Evolutionary conservation across 1,140 invertebrate species (phyloP).

Genomic region (Episyrphus balteatus): DNA sequence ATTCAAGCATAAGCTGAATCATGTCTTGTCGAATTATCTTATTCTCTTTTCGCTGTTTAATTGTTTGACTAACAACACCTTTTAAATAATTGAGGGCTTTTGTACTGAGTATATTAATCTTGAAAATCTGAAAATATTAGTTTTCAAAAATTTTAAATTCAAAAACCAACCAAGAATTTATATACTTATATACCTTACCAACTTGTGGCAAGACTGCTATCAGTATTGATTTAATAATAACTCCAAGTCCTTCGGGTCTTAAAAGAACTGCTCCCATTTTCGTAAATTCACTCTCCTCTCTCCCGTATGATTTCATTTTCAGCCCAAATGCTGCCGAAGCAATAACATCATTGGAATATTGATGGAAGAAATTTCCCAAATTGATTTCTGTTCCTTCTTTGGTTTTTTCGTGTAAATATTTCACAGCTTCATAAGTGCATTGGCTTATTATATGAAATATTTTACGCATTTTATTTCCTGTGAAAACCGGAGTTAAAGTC

Average conservation of each 20-base stretch:
- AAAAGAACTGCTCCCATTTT: no score
- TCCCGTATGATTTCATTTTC: constrained; percentile 38
- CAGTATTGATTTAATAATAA: no score
- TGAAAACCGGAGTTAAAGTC: constrained; percentile 40
- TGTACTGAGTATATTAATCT: constrained; percentile 13
- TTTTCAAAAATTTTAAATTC: no score
- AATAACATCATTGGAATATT: constrained; percentile 43
- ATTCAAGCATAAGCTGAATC: constrained; percentile 39
- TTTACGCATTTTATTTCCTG: constrained; percentile 37
- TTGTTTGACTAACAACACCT: constrained; percentile 23
- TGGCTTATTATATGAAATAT: constrained; percentile 34
- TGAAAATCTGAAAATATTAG: constrained; percentile 10
- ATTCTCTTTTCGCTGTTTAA: constrained; percentile 25
- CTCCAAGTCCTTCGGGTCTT: no score
- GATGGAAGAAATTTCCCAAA: constrained; percentile 38
- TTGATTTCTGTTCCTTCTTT: constrained; percentile 30
- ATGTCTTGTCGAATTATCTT: constrained; percentile 36
- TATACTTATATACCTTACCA: no score
- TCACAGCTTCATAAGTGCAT: constrained; percentile 12
- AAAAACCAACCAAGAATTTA: no score
- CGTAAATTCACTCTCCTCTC: constrained; percentile 40
- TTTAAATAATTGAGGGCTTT: constrained; percentile 25
- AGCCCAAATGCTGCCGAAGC: constrained; percentile 43
- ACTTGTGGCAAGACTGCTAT: no score
- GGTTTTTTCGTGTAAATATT: constrained; percentile 8